phyloP scores from a whole-genome alignment of 1,140 invertebrate species.

The Acromyrmex charruanus region DNA sequence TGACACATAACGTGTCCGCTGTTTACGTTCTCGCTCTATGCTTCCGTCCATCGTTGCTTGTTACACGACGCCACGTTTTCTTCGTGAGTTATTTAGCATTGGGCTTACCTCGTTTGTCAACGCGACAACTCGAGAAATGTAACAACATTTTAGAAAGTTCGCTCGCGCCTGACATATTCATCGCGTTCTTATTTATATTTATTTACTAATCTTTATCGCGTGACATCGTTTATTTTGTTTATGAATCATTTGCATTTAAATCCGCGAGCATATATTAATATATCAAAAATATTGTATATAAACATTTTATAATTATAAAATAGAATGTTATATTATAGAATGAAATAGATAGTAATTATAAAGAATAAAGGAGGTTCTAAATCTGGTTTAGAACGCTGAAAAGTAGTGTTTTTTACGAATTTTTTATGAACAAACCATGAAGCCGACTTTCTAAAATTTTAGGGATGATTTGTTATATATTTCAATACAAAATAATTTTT shows the following conservation, averaged over 20 bases:
- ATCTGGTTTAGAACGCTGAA: too few relatives aligned
- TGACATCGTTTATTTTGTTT: background rate
- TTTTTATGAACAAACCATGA: too few relatives aligned
- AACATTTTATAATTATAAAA: background rate
- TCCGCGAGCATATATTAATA: background rate
- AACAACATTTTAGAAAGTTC: background rate
- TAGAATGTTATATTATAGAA: background rate
- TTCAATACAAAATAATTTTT: too few relatives aligned
- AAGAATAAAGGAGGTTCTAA: too few relatives aligned
- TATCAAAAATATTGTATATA: background rate
- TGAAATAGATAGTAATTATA: background rate
- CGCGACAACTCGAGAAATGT: background rate
- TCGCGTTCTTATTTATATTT: background rate
- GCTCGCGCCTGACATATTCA: background rate
- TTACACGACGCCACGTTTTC: background rate
- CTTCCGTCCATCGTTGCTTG: constrained; percentile 12
- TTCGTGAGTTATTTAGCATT: constrained; percentile 25
- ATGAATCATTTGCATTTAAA: background rate
- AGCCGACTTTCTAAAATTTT: too few relatives aligned
- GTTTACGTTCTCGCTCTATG: background rate
- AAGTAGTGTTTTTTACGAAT: too few relatives aligned
- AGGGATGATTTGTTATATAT: too few relatives aligned
- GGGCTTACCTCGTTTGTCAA: background rate
- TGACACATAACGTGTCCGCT: background rate
- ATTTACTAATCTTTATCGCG: background rate